Base-by-base conservation (phyloP, 2,113 vertebrate genomes). In the Microcebus lehilahytsara region DNA sequence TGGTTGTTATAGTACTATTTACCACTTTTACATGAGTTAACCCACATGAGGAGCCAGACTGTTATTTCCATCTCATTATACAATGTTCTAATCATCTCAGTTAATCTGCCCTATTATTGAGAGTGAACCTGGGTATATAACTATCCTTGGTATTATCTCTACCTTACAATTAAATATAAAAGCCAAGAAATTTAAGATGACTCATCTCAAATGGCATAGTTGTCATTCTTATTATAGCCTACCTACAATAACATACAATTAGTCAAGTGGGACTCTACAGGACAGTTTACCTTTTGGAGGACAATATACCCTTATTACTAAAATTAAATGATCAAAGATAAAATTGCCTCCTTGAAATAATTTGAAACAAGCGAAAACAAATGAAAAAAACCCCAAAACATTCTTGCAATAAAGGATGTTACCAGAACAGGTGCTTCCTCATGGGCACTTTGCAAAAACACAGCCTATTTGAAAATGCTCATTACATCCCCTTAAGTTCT, bases 401-500 rank as follows among this genome's bases (percentile, higher is more conserved):
- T 64, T 91, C n/a, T 95, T 84, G 34, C n/a, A 23, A 3, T 64
- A 58, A 93, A 92, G 72, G 92, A 53, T 85, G 1, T 81, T 85
- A 74, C n/a, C 62, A 84, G 91, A 94, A 93, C 96, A 97, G 94
- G 94, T 98, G 91, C 97, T 96, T 97, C 51, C 95, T 97, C 96
- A 84, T 96, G 95, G 93, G 85, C 85, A 93, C 83, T 95, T 94
- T 94, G 78, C 66, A 91, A 86, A 97, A 96, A 64, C 64, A 90
- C 14, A 91, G 81, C 32, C 84, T 93, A 94, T 94, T 94, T 96
- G 92, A 88, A 97, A 95, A 94, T 53, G 90, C 56, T 96, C 69
- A 85, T 96, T 96, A 93, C 11, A 87, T 69, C 89, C 64, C 20
- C 62, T 97, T 96, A 91, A 96, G 96, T 89, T 92, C 88, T 89